A percentile compares a stretch with the other conserved stretches of the same genome.
Evolutionary conservation across 1,140 invertebrate species (phyloP).

Genomic region (Trichoplusia ni): DNA sequence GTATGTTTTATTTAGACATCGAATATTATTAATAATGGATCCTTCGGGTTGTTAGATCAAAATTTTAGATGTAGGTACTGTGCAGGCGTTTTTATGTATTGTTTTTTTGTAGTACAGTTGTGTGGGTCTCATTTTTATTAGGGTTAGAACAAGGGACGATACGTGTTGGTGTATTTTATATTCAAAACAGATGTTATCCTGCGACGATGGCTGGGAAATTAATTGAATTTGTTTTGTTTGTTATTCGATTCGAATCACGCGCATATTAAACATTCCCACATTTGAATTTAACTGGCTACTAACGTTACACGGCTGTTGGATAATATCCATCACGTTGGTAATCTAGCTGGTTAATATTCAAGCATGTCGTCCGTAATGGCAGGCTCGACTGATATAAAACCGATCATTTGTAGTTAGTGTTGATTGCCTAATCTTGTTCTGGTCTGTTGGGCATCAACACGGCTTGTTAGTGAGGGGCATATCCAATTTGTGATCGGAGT

Average conservation of each 20-base stretch:
- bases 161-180: slow-evolving; percentile 69
- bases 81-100: slow-evolving; percentile 66
- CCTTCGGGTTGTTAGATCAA: slow-evolving; percentile 76
- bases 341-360: slow-evolving; percentile 27
- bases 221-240: slow-evolving; percentile 73
- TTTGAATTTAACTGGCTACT: slow-evolving; percentile 47
- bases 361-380: slow-evolving; percentile 9
- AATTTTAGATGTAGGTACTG: slow-evolving; percentile 69
- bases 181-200: slow-evolving; percentile 77
- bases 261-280: slow-evolving; percentile 70
- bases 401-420: slow-evolving; percentile 29
- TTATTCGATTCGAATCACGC: slow-evolving; percentile 68
- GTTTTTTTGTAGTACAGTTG: slow-evolving; percentile 66
- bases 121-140: slow-evolving; percentile 70
- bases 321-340: slow-evolving; percentile 12
- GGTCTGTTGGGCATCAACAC: slow-evolving; percentile 45
- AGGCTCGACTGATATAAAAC: slow-evolving; percentile 25
- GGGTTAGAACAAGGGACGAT: slow-evolving; percentile 61
- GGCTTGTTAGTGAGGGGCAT: slow-evolving; percentile 52
- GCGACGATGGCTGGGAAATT: slow-evolving; percentile 65
- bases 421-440: slow-evolving; percentile 43
- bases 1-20: slow-evolving; percentile 79
- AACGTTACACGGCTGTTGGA: slow-evolving; percentile 17
- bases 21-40: slow-evolving; percentile 80
- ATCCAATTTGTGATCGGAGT: slow-evolving; percentile 46